phyloP scores from a whole-genome alignment of 2,797 vertebrate genomes.

The Erethizon dorsatum region DNA sequence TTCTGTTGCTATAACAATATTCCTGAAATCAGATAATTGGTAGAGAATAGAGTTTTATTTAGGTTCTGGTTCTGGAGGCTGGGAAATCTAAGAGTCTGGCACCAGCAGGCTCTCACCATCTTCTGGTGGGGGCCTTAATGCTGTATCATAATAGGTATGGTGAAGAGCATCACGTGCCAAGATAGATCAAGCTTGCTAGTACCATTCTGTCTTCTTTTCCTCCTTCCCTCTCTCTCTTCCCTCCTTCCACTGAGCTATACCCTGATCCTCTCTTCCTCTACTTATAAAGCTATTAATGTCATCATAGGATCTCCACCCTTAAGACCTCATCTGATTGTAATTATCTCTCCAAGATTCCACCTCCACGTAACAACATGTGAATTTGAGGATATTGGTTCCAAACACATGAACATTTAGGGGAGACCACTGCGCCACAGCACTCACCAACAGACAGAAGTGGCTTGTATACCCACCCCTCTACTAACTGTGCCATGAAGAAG shows the following conservation, averaged over 20 bases:
- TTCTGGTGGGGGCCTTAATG: background rate
- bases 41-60: background rate
- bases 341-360: background rate
- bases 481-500: background rate
- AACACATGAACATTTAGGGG: background rate
- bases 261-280: background rate
- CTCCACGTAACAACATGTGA: background rate
- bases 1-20: background rate
- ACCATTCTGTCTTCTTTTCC: background rate
- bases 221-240: background rate
- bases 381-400: background rate
- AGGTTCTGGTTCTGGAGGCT: background rate
- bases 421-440: background rate
- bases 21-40: background rate
- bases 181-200: background rate
- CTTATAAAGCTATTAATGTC: background rate
- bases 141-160: too few species aligned
- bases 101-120: background rate
- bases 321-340: background rate
- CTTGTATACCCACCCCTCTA: background rate
- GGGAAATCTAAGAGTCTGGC: background rate
- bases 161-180: background rate
- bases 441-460: background rate
- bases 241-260: background rate
- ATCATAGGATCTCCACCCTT: background rate